phyloP scores from a whole-genome alignment of 2,113 vertebrate species.

The Acrocephalus kingi region DNA sequence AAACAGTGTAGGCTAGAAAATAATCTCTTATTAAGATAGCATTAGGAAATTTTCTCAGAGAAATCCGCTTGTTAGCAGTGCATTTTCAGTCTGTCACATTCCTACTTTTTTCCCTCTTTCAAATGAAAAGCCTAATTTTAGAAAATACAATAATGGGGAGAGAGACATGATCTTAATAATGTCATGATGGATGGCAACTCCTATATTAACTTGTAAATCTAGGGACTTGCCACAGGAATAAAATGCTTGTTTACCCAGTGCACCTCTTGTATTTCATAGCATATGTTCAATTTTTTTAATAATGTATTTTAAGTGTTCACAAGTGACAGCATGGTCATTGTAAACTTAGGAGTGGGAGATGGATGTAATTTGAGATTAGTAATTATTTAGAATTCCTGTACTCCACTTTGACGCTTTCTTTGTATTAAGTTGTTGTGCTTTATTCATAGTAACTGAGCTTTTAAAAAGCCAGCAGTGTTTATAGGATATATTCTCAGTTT shows the following conservation, averaged over 20 bases:
- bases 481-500: background rate
- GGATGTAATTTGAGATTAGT: background rate
- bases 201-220: background rate
- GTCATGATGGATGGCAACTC: background rate
- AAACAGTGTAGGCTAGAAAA: background rate
- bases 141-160: background rate
- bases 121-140: background rate
- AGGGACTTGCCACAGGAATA: background rate
- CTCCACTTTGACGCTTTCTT: background rate
- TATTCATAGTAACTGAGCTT: background rate
- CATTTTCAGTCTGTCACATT: background rate
- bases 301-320: background rate
- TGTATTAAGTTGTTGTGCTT: background rate
- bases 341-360: background rate
- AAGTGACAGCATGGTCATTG: background rate
- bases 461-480: background rate
- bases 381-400: background rate
- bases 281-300: background rate
- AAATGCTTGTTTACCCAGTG: background rate
- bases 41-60: background rate
- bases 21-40: background rate
- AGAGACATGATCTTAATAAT: background rate
- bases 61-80: background rate
- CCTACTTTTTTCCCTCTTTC: background rate
- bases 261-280: background rate